Percentiles rank a stretch among this genome's conserved stretches.
Evolutionary conservation across 2,113 vertebrate genomes (phyloP).

Genomic region (Brachirus orientalis): DNA sequence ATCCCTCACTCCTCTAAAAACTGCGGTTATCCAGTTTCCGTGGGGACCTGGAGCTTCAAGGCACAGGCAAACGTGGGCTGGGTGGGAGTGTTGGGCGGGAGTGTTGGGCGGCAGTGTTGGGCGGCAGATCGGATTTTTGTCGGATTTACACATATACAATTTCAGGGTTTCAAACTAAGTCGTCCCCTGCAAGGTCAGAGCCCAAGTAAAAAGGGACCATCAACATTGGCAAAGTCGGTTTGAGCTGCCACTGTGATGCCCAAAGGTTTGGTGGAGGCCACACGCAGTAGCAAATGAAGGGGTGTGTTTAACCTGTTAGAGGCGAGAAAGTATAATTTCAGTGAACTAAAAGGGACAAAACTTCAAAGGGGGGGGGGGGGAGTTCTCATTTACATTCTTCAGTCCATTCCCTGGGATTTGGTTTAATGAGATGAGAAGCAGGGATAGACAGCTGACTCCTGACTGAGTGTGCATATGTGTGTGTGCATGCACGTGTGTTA

Average conservation of each 20-base stretch:
- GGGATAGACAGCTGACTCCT: conserved; percentile 80
- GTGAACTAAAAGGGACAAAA: conserved; percentile 47
- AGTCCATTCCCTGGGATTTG: conserved; percentile 70
- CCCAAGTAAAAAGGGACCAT: conserved; percentile 5
- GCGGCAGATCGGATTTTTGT: conserved; percentile 88
- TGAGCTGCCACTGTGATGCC: conserved; percentile 78
- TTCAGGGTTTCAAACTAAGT: conserved; percentile 90
- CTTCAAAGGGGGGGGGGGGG: conserved; percentile 51
- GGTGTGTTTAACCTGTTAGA: conserved; percentile 62
- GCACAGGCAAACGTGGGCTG: conserved; percentile 59
- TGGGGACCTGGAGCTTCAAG: conserved; percentile 86
- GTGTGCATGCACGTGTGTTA: conserved; percentile 8
- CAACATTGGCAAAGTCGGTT: not conserved
- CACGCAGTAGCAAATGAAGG: not conserved
- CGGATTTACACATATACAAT: conserved; percentile 98
- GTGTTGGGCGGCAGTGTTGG: not conserved
- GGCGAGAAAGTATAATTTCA: conserved; percentile 25
- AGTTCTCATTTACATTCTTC: conserved; percentile 82
- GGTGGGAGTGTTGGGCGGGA: conserved; percentile 66
- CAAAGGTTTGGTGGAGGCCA: conserved; percentile 65
- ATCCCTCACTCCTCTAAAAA: conserved; percentile 90
- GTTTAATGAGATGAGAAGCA: conserved; percentile 82
- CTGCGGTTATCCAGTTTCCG: conserved; percentile 91
- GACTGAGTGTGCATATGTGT: conserved; percentile 35
- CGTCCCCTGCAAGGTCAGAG: conserved; percentile 87